A percentile compares a stretch with the other conserved stretches of the same genome.
These are phyloP conservation scores for Patella pellucida DNA, from an alignment of 2,888 invertebrate genomes.

Conservation along the genomic window DNA sequence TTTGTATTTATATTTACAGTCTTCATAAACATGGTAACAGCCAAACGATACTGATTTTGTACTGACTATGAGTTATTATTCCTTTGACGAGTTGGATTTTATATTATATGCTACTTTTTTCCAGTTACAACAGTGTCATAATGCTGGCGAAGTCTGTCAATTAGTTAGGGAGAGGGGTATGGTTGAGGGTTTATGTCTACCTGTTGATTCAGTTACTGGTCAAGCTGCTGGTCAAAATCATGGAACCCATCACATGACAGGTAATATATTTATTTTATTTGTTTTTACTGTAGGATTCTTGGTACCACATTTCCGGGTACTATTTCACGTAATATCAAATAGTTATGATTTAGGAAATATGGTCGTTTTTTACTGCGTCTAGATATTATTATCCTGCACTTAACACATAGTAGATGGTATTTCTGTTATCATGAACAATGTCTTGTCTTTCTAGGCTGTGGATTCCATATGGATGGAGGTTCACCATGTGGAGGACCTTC, in stretches of 20 bases:
- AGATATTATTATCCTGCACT: too few species aligned
- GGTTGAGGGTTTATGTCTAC: background rate
- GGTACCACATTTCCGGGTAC: too few species aligned
- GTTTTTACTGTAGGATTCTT: too few species aligned
- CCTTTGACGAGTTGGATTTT: too few species aligned
- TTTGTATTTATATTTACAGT: too few species aligned
- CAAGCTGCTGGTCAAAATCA: background rate
- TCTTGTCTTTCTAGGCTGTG: background rate
- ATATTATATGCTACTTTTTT: background rate
- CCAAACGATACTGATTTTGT: too few species aligned
- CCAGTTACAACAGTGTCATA: background rate
- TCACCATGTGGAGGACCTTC: background rate
- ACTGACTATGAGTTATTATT: too few species aligned
- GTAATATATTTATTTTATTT: too few species aligned
- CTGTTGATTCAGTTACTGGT: background rate
- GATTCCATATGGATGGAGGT: background rate
- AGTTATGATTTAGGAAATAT: too few species aligned
- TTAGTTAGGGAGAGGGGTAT: background rate
- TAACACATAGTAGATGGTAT: background rate
- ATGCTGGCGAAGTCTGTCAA: background rate
- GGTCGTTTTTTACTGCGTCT: too few species aligned
- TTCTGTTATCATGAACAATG: background rate
- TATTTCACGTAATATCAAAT: too few species aligned
- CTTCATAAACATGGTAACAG: too few species aligned
- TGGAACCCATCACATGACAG: background rate